Evolutionary conservation across 2,113 vertebrate species (phyloP), one percentile per base, ranked within the genome.

Genomic region (Labrus mixtus): DNA sequence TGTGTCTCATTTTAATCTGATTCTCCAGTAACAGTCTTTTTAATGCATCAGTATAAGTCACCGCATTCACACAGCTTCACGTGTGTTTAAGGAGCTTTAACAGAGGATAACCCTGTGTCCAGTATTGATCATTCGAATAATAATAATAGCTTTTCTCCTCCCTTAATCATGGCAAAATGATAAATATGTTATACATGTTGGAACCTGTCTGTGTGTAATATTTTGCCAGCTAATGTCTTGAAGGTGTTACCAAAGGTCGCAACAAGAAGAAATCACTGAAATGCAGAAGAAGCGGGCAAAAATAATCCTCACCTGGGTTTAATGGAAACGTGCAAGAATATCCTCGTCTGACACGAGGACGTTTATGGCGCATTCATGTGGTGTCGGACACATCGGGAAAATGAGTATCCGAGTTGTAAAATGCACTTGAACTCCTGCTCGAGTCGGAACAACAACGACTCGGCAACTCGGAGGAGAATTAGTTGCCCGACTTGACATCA

Each of bases 201-300:
- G 63, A 61, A 69, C 51, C 45, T 74, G 70, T 87, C 46, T 53
- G 70, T 17, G 22, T 72, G 71, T 73, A 2, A n/a, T 82, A 10
- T 81, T 79, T 79, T 66, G 51, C 16, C 64, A n/a, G 63, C 81
- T 68, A 46, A 54, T 72, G 74, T 81, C 43, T 59, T 55, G 68
- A 90, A 81, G 76, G 87, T 89, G 67, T 90, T 90, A 91, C 89
- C 86, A 89, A 88, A 90, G 90, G 81, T 87, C 87, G 69, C 87
- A 83, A 82, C 64, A 68, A 73, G 46, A 78, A 82, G 62, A 85
- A 59, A 78, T 81, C 66, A 56, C 75, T 84, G 81, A 91, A 75
- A 64, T 12, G 48, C 48, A 51, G 48, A 51, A 54, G 73, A 82
- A 68, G 19, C 41, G 58, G 72, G 10, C 70, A 62, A 55, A 77